These are phyloP conservation scores for Enteromius treurensis DNA, from an alignment of 2,797 vertebrate species.

Conservation along the genomic window DNA sequence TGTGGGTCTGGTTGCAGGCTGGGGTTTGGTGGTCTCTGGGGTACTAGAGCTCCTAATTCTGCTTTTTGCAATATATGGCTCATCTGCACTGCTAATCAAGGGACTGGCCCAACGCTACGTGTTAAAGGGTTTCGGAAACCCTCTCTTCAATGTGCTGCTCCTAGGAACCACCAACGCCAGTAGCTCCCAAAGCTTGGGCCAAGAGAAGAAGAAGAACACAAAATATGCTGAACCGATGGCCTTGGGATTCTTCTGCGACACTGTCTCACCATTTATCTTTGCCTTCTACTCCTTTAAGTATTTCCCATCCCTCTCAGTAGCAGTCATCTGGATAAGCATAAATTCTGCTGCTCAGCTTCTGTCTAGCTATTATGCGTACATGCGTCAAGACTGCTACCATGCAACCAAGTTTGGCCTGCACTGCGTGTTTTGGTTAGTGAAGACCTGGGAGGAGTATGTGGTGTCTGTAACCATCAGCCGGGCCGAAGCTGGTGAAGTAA, in stretches of 20 bases:
- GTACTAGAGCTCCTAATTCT: slow-evolving; percentile 83
- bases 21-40: slow-evolving; percentile 84
- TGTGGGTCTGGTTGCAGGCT: slow-evolving; percentile 74
- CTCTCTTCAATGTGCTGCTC: slow-evolving; percentile 88
- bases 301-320: slow-evolving; percentile 78
- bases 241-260: slow-evolving; percentile 85
- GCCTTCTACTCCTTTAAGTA: slow-evolving; percentile 87
- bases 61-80: slow-evolving; percentile 84
- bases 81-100: slow-evolving; percentile 82
- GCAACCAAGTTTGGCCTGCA: slow-evolving; percentile 86
- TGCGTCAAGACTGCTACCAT: slow-evolving; percentile 84
- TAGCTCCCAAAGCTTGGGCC: slow-evolving; percentile 74
- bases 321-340: slow-evolving; percentile 83
- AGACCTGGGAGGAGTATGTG: slow-evolving; percentile 87
- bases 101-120: slow-evolving; percentile 84
- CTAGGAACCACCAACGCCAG: slow-evolving; percentile 78
- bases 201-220: slow-evolving; percentile 90
- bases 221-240: slow-evolving; percentile 92
- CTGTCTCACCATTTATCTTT: slow-evolving; percentile 82
- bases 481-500: slow-evolving; percentile 60
- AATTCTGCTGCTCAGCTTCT: slow-evolving; percentile 81
- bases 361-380: slow-evolving; percentile 85
- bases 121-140: slow-evolving; percentile 87
- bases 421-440: slow-evolving; percentile 84
- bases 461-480: slow-evolving; percentile 64